Percentiles rank a stretch among this genome's conserved stretches.
Evolutionary conservation across 1,140 invertebrate genomes (phyloP).

Genomic region (Leptonema lineaticorne): DNA sequence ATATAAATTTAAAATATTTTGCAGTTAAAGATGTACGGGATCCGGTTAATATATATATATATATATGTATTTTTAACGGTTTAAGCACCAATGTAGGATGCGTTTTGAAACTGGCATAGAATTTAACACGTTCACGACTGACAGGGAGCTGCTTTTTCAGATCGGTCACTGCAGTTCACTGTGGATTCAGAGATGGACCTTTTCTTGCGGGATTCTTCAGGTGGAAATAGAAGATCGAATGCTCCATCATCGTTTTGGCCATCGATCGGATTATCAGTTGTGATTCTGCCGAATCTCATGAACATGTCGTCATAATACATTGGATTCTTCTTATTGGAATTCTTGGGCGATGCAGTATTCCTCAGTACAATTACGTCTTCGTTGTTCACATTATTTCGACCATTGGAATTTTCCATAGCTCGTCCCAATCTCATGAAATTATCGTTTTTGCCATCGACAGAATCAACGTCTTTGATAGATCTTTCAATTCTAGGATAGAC

Average conservation of each 20-base stretch:
- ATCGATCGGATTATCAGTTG: conserved; percentile 21
- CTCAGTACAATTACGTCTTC: not conserved
- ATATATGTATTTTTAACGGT: not conserved
- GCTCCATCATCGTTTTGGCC: conserved; percentile 25
- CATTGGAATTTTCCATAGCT: conserved; percentile 24
- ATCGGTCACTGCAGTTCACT: not conserved
- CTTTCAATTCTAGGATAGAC: not conserved
- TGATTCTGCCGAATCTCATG: conserved; percentile 24
- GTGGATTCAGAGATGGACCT: conserved; percentile 20
- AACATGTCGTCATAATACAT: conserved; percentile 33
- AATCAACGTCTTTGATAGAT: not conserved
- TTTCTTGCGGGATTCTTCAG: conserved; percentile 35
- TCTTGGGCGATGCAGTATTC: not conserved
- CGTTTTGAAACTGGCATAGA: conserved; percentile 2
- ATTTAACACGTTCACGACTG: conserved; percentile 14
- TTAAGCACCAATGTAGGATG: conserved; percentile 7
- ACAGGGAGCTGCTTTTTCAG: conserved; percentile 5
- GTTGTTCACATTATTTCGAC: not conserved
- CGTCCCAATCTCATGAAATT: conserved; percentile 39
- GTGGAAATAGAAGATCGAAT: conserved; percentile 33
- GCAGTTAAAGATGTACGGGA: not conserved
- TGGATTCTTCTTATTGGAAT: conserved; percentile 23
- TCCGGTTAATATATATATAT: not conserved
- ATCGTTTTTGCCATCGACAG: conserved; percentile 33
- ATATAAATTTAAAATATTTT: not conserved